Evolutionary conservation across 2,797 vertebrate species (phyloP), one percentile per base, ranked within the genome.

Genomic region (Lophius americanus): DNA sequence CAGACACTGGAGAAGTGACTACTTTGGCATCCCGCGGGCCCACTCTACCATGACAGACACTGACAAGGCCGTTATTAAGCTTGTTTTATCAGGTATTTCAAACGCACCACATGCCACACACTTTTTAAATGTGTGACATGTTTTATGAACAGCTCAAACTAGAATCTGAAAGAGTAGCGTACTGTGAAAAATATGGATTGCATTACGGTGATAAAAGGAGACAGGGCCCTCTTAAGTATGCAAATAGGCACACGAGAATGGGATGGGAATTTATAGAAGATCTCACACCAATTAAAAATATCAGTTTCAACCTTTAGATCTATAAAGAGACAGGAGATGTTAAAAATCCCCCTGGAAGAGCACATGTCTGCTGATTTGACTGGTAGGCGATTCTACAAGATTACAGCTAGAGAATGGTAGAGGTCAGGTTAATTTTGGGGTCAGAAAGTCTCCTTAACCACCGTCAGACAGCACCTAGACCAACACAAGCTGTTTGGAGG

Each of bases 151-250:
- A 52, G 78, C 72, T 61, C 56, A 67, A 74, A 79, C 51, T 35
- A 56, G 70, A 63, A 41, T 49, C 51, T 63, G 42, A 58, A 66
- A 75, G 57, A 70, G 60, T 35, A 62, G 37, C 41, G 9, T 14
- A 49, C 38, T 39, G 23, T 36, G 55, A 46, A 61, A 70, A 69
- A 81, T 72, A 72, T 57, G 67, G 35, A 63, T 64, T 72, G 60
- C 65, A 69, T 82, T 75, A 65, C n/a, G 9, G 66, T 83, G 60
- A 82, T 48, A 85, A 73, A 84, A 75, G 70, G 70, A 23, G 39
- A 32, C 33, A 41, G 41, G 50, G n/a, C 2, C 63, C 36, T 79
- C 54, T 73, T 88, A 73, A 80, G 65, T 75, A 80, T 79, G 79
- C 82, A 47, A 64, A 51, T 42, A 62, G 9, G n/a, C 53, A 46